Evolutionary conservation across 2,888 invertebrate species (phyloP), one percentile per base, ranked within the genome.

Genomic region (Lamellibrachia columna): DNA sequence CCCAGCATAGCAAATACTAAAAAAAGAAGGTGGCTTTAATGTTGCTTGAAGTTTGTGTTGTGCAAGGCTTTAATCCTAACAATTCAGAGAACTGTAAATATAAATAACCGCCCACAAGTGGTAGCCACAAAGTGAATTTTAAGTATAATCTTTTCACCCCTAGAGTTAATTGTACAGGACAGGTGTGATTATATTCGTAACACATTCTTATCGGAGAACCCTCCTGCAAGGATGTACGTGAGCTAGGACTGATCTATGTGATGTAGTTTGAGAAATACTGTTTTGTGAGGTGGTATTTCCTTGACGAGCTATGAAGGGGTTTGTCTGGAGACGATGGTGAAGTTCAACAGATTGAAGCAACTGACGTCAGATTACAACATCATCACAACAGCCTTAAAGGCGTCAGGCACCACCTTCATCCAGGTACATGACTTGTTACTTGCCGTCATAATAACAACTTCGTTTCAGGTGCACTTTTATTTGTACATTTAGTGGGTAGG

Each of bases 271-370:
- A 55, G 3, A 75, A 75, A 22, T 22, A 0, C 6, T 75, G 22
- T 75, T 60, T 60, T 7, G 15, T 75, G 22, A 75, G 3, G 2
- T 91, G 40, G 7, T 93, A 52, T 53, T 8, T 40, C 92, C 91
- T 91, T 55, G 22, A 52, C 52, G 7, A 53, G 28, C 22, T 53
- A n/a, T 52, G 9, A 93, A 96, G 97, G 99, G 99, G 97, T 99
- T 52, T 97, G 98, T 0, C 96, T 99, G 91, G 97, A 98, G 0
- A 97, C 98, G 0, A 97, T 99, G 96, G 97, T 98, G 91, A 98
- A 98, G 93, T 99, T 99, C 96, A 99, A 99, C 96, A 97, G 99
- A 52, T 97, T 99, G 92, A 96, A 96, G 93, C 91, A 97, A 60
- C 96, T 99, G 22, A 97, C 98, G 0, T 97, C 97, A 1, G 98